Conservation (phyloP, 2,888 invertebrate genomes). For the Drosophila aldrichi region DNA sequence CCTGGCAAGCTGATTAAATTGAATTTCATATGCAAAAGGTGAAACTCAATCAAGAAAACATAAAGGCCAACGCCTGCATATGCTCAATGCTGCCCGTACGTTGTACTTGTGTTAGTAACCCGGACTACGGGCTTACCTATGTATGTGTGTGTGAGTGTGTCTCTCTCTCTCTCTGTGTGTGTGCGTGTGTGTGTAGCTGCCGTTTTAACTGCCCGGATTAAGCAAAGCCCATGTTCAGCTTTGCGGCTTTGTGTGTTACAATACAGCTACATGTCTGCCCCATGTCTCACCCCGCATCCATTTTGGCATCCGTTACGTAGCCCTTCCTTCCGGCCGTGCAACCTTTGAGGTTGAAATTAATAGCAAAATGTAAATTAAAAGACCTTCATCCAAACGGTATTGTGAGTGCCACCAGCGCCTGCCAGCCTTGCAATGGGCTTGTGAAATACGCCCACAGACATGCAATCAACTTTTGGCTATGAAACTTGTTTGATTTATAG, state of each 20-base stretch:
- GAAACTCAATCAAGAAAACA: slow-evolving; percentile 78
- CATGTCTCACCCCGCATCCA: neutral
- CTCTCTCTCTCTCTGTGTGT: neutral
- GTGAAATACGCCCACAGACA: slow-evolving; percentile 11
- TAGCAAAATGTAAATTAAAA: slow-evolving; percentile 77
- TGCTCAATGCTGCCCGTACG: slow-evolving; percentile 32
- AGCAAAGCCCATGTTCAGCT: slow-evolving; percentile 66
- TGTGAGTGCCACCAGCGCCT: slow-evolving; percentile 32
- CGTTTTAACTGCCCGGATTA: slow-evolving; percentile 61
- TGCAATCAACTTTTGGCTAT: slow-evolving; percentile 7
- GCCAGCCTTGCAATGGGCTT: slow-evolving; percentile 27
- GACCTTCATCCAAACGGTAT: slow-evolving; percentile 37
- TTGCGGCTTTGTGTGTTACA: slow-evolving; percentile 68
- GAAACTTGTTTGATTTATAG: slow-evolving; percentile 29
- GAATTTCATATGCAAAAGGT: slow-evolving; percentile 80
- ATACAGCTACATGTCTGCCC: slow-evolving; percentile 56
- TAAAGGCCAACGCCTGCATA: slow-evolving; percentile 60
- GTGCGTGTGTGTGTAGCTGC: slow-evolving; percentile 24
- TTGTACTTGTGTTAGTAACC: slow-evolving; percentile 27
- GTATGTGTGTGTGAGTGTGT: slow-evolving; percentile 17
- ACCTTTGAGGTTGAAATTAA: slow-evolving; percentile 73
- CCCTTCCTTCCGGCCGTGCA: slow-evolving; percentile 20
- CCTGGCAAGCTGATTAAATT: slow-evolving; percentile 77
- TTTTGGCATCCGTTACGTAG: neutral
- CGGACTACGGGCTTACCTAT: slow-evolving; percentile 20